Base-by-base conservation (phyloP, 1,140 invertebrate species). In the Drosophila lowei region DNA sequence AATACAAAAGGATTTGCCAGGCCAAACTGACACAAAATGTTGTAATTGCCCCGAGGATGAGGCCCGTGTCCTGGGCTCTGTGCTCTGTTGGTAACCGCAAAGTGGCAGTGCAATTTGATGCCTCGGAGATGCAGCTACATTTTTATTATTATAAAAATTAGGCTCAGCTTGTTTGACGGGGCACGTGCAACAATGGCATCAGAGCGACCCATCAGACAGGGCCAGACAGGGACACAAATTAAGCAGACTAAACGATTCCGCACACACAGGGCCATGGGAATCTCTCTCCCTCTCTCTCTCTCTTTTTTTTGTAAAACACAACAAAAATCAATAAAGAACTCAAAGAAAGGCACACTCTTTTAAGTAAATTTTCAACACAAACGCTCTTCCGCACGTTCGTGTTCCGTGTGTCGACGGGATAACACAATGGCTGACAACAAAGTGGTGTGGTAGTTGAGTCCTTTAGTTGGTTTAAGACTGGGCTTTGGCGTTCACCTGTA, bases 141-240 rank as follows among this genome's bases (percentile, higher is more conserved):
- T 86, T 88, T 86, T 86, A 86, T 89, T 76, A 88, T 88, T 88
- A 88, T 75, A 88, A 88, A 88, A 88, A 88, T 88, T 83, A 70
- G 75, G 78, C 78, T 88, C 79, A 89, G 64, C 49, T 25, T 43
- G 47, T 54, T 44, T 79, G 83, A 88, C 70, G 16, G 42, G 70
- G 30, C 83, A 86, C 83, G 83, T 88, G 83, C 72, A 75, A 41
- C 25, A 54, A 41, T 23, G 62, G 58, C 38, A 46, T 38, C 9
- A 4, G 34, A 68, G 8, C 3, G 23, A 25, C 23, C 23, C 23
- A 25, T 25, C 23, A 25, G 4, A 38, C 41, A 41, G 30, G 30
- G 18, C 15, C 53, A 58, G 53, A 53, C 18, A 18, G 18, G 18
- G 18, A 18, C 53, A 61, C 38, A 70, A 75, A 75, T 75, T 75